Evolutionary conservation across 2,888 invertebrate species (phyloP), one percentile per base, ranked within the genome.

Genomic region (Clitarchus hookeri): DNA sequence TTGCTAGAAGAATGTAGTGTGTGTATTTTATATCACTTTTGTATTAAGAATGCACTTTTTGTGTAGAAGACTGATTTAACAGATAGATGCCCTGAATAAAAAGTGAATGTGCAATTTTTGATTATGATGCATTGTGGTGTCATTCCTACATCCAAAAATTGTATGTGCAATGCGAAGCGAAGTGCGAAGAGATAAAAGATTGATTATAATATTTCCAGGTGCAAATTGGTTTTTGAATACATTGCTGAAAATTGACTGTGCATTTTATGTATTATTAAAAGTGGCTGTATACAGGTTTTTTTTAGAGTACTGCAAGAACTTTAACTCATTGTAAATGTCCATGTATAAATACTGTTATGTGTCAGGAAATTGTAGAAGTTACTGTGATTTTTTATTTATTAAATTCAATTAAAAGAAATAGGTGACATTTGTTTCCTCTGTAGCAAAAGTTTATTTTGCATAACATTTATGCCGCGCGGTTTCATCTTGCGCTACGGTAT

Each of bases 1-100:
- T 48, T 0, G 48, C 16, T 13, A 48, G 48, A 16, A 48, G n/a
- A 23, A 65, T 65, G 65, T n/a, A 65, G 65, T 65, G 16, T 65
- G 1, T 65, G 11, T 65, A 19, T 65, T 65, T 65, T 23, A n/a
- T 65, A n/a, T 19, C 16, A 65, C 16, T n/a, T 65, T n/a, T 65
- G n/a, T n/a, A 65, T 65, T 65, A 65, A 65, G 65, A 65, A 65
- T 65, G 65, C 65, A 65, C 65, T 65, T 65, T 65, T 65, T 65
- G 23, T n/a, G n/a, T 65, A 19, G 8, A 65, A 23, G 65, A 65
- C 65, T 65, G 65, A 65, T 19, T 65, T 6, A 48, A 48, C 12
- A 48, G 65, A 65, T 65, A 48, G 65, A 65, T 65, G 65, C 65
- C n/a, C 65, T 16, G n/a, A 65, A 11, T 65, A 65, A 2, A 23